Evolutionary conservation across 2,797 vertebrate genomes (phyloP).

Genomic region (Antennarius maculatus): DNA sequence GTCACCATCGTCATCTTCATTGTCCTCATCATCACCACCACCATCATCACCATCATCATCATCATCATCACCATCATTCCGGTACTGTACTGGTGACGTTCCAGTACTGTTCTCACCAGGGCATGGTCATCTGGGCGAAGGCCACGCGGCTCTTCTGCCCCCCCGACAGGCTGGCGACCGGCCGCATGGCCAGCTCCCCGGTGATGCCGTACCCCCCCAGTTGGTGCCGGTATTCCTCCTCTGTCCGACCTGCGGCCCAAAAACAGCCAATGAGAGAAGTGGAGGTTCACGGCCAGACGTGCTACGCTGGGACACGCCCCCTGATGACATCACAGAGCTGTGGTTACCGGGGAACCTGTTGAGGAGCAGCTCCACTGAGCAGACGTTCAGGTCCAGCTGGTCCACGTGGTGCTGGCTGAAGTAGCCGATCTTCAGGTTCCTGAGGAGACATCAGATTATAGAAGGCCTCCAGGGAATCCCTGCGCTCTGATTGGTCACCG

Average conservation of each 20-base stretch:
- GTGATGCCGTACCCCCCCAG: conserved; percentile 94
- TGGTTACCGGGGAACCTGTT: conserved; percentile 91
- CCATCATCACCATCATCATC: too few species aligned
- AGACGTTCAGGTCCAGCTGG: conserved; percentile 95
- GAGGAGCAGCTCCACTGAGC: conserved; percentile 91
- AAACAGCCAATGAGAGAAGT: conserved; percentile 4
- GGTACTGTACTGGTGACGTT: too few species aligned
- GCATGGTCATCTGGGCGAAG: conserved; percentile 99
- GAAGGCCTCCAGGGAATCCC: not conserved
- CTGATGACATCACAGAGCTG: too few species aligned
- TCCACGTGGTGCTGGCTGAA: conserved; percentile 98
- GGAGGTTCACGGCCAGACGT: too few species aligned
- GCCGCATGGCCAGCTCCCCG: conserved; percentile 89
- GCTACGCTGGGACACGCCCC: too few species aligned
- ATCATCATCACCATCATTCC: not conserved
- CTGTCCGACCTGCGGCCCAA: conserved; percentile 82
- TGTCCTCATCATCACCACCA: conserved; percentile 73
- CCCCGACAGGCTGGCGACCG: conserved; percentile 93
- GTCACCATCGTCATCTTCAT: not conserved
- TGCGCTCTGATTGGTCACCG: too few species aligned
- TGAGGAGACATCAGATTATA: conserved; percentile 45
- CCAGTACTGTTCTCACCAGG: conserved; percentile 77
- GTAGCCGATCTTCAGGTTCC: conserved; percentile 96
- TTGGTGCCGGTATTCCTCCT: conserved; percentile 97
- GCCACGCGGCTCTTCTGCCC: conserved; percentile 98